Conservation (phyloP, 53 echinoderm and acorn worm species). For the Temnopleurus reevesii region DNA sequence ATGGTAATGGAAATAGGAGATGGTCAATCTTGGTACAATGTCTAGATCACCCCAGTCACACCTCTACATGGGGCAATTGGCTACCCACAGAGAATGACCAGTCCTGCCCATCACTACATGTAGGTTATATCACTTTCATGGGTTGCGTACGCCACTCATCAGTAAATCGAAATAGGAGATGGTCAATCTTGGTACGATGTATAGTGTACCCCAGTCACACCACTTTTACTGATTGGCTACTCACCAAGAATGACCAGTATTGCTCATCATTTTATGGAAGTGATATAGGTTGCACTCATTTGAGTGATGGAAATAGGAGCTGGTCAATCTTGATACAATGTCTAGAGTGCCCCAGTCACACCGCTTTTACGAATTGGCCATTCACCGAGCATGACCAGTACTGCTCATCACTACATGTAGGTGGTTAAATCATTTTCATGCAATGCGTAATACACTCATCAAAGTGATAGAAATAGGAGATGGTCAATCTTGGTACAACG, state of each 20-base stretch:
- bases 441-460: background rate
- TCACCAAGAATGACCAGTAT: background rate
- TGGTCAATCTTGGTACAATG: too few relatives aligned
- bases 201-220: too few relatives aligned
- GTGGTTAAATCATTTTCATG: conserved; percentile 6
- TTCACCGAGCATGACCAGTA: too few relatives aligned
- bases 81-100: background rate
- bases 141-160: background rate
- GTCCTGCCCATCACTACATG: background rate
- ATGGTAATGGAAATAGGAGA: conserved; percentile 1
- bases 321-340: too few relatives aligned
- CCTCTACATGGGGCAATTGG: too few relatives aligned
- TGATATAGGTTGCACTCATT: conserved; percentile 1
- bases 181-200: too few relatives aligned
- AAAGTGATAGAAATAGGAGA: background rate
- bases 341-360: too few relatives aligned
- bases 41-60: too few relatives aligned
- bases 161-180: background rate
- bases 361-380: too few relatives aligned
- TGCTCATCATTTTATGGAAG: background rate
- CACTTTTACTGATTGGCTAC: background rate
- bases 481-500: too few relatives aligned
- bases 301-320: background rate
- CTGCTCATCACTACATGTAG: background rate
- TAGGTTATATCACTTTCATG: conserved; percentile 10